Evolutionary conservation across 2,888 invertebrate genomes (phyloP), one percentile per base, ranked within the genome.

Genomic region (Trissonchulus sp.): DNA sequence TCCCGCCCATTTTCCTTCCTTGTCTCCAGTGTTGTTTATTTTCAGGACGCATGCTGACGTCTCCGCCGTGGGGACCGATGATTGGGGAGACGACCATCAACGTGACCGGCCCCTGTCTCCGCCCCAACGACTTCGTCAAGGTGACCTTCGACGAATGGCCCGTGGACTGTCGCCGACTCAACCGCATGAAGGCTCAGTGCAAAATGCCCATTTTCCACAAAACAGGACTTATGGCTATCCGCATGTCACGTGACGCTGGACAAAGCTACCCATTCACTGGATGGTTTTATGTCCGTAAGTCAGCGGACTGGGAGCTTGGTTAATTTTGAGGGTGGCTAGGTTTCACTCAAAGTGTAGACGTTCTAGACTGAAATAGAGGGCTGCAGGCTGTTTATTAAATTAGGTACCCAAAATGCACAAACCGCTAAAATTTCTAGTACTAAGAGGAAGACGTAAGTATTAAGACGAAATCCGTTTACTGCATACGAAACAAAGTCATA

Each of bases 61-160:
- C 95, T 0, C 96, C 96, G 0, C 94, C 95, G 85, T 93, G 93
- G 83, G 97, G 95, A 1, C 94, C 93, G 84, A 97, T 98, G 97
- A 88, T 97, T 79, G 98, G 98, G 1, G 98, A 98, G 0, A 93
- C 94, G 0, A 90, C 96, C 74, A 93, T 98, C 62, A 96, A 97
- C 84, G 92, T 98, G 76, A 95, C 97, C 0, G 98, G 97, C 0
- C 95, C 96, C 1, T 98, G 98, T 84, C 93, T 97, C 84, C 88
- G 90, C 79, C 89, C 89, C 0, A 88, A 88, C 0, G 90, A 92
- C 80, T 89, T 90, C 79, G 90, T 96, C 71, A 90, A 82, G 72
- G 85, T 85, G 37, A 78, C 68, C 33, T 78, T 78, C 74, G 79
- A 80, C n/a, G 72, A 75, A 65, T 82, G 79, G 80, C 78, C 77